These are phyloP conservation scores for Ceratina calcarata DNA, from an alignment of 1,140 invertebrate species.

Conservation along the genomic window DNA sequence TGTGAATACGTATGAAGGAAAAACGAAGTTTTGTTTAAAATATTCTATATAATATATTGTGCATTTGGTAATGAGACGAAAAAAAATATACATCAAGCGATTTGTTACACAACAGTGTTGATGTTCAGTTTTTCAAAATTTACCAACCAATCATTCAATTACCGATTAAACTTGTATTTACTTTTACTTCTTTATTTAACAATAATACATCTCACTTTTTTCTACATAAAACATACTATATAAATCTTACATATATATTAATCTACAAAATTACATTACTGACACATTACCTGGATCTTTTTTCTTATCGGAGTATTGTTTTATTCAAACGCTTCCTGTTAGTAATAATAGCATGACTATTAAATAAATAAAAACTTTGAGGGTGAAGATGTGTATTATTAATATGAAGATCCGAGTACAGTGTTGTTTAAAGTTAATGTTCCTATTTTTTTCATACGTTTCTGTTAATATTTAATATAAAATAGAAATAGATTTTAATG, in stretches of 20 bases:
- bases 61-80: slow-evolving; percentile 69
- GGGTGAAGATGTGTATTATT: background rate
- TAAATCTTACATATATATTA: slow-evolving; percentile 22
- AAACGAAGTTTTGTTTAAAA: slow-evolving; percentile 62
- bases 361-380: too few relatives aligned
- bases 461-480: too few relatives aligned
- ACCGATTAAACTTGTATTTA: background rate
- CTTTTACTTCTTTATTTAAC: slow-evolving; percentile 15
- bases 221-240: slow-evolving; percentile 1
- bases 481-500: too few relatives aligned
- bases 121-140: background rate
- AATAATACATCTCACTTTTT: background rate
- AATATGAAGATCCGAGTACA: background rate
- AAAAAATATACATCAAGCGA: slow-evolving; percentile 68
- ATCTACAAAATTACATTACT: slow-evolving; percentile 12
- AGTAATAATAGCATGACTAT: too few relatives aligned
- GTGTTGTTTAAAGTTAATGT: background rate
- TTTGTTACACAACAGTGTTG: slow-evolving; percentile 64
- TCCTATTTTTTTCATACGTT: background rate
- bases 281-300: background rate
- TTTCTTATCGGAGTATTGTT: too few relatives aligned
- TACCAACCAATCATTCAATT: background rate
- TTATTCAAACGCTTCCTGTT: too few relatives aligned
- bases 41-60: slow-evolving; percentile 71
- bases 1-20: slow-evolving; percentile 61